Evolutionary conservation across 2,888 invertebrate genomes (phyloP).

Genomic region (Phasia obesa): DNA sequence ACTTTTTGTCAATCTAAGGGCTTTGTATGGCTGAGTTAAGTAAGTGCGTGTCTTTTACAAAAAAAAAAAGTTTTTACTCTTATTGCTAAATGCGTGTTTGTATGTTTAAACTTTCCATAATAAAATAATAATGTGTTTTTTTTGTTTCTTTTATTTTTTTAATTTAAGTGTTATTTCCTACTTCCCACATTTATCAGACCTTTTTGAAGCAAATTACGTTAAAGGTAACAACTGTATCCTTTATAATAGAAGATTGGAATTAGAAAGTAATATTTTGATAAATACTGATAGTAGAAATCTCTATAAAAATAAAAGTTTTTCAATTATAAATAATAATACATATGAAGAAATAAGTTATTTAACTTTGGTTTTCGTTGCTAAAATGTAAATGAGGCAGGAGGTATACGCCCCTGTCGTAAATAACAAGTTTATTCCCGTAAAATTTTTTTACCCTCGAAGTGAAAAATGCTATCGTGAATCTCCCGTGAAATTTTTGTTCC

Average conservation of each 20-base stretch:
- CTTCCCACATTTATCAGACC: slow-evolving; percentile 25
- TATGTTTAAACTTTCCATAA: slow-evolving; percentile 24
- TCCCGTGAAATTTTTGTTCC: no score
- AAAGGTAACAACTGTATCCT: slow-evolving; percentile 38
- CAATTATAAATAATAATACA: no score
- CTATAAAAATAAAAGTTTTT: no score
- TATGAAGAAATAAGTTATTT: no score
- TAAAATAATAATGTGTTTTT: slow-evolving; percentile 33
- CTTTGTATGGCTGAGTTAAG: not conserved
- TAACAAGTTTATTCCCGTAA: no score
- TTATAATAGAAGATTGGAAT: not conserved
- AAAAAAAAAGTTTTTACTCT: slow-evolving; percentile 28
- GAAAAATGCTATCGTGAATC: no score
- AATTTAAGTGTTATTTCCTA: slow-evolving; percentile 25
- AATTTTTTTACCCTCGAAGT: no score
- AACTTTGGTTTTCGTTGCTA: no score
- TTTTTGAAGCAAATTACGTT: slow-evolving; percentile 60
- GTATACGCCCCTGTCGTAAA: no score
- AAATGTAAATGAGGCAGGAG: no score
- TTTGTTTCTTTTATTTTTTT: slow-evolving; percentile 5
- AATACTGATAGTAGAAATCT: no score
- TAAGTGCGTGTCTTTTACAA: slow-evolving; percentile 23
- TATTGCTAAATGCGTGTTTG: not conserved
- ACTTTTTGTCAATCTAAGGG: slow-evolving; percentile 2
- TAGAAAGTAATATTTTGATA: no score